These are phyloP conservation scores for Phyllostomus discolor DNA, from an alignment of 2,113 vertebrate genomes.

Conservation along the genomic window DNA sequence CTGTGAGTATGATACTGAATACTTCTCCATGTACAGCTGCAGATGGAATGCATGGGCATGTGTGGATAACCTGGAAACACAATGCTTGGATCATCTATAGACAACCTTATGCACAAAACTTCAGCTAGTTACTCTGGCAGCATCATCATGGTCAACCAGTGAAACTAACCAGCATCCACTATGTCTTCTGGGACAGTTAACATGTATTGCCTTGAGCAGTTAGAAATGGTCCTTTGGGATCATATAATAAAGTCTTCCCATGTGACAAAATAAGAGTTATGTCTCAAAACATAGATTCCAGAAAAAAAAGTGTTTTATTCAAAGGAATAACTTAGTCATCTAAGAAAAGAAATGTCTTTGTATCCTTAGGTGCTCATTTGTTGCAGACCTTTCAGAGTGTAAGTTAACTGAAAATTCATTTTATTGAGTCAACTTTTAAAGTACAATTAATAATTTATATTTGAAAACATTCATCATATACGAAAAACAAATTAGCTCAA, in stretches of 20 bases:
- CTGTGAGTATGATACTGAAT: not conserved
- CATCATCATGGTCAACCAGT: not conserved
- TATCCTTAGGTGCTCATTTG: not conserved
- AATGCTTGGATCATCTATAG: not conserved
- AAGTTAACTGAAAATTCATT: conserved; percentile 36
- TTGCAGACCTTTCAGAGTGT: not conserved
- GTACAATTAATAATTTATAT: conserved; percentile 56
- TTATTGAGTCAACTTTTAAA: conserved; percentile 53
- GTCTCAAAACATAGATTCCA: not conserved
- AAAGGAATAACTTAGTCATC: not conserved
- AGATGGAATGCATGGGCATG: too few species aligned
- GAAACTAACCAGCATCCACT: not conserved
- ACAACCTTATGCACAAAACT: not conserved
- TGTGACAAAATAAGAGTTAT: conserved; percentile 12
- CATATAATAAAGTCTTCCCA: not conserved
- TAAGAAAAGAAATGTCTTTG: not conserved
- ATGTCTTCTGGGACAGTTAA: not conserved
- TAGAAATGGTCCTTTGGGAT: not conserved
- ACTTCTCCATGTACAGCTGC: not conserved
- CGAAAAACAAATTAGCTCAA: conserved; percentile 61
- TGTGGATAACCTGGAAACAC: not conserved
- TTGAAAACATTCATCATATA: conserved; percentile 60
- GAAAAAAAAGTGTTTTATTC: not conserved
- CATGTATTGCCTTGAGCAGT: not conserved
- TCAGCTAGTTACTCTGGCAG: not conserved